A percentile compares a stretch with the other conserved stretches of the same genome.
Conservation (phyloP, 2,888 invertebrate genomes). For the Erebia ligea region DNA sequence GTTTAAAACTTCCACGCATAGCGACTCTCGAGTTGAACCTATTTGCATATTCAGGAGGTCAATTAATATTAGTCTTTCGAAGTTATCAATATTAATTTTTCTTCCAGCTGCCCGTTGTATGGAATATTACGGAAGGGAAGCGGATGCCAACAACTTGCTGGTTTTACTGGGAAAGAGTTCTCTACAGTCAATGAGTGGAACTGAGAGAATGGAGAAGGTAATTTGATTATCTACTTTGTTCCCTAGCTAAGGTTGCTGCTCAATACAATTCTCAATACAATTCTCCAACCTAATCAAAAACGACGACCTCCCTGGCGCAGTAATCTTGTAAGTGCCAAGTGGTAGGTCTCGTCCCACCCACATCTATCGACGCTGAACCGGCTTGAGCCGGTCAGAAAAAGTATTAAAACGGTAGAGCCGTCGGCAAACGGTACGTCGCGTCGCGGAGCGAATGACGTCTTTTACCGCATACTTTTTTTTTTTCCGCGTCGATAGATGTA, state of each 20-base stretch:
- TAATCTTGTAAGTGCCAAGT: no score
- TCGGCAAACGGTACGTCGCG: no score
- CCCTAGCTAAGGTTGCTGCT: not conserved
- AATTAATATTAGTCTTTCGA: not conserved
- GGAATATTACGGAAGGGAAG: slow-evolving; percentile 31
- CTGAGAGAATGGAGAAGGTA: slow-evolving; percentile 61
- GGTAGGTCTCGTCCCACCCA: no score
- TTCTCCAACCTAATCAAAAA: no score
- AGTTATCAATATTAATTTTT: slow-evolving; percentile 13
- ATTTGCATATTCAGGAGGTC: not conserved
- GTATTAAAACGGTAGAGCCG: no score
- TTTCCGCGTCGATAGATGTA: no score
- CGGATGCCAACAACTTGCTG: slow-evolving; percentile 53
- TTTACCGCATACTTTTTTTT: no score
- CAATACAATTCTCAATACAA: not conserved
- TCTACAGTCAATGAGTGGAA: slow-evolving; percentile 50
- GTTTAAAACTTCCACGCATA: not conserved
- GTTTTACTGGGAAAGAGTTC: slow-evolving; percentile 68
- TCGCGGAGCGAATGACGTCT: no score
- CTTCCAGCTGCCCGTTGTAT: slow-evolving; percentile 66
- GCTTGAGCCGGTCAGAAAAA: no score
- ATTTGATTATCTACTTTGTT: slow-evolving; percentile 26
- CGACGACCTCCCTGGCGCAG: no score
- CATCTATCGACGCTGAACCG: no score
- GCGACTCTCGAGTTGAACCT: not conserved